These are phyloP conservation scores for Bombyx mori DNA, from an alignment of 1,140 invertebrate genomes.

Conservation along the genomic window DNA sequence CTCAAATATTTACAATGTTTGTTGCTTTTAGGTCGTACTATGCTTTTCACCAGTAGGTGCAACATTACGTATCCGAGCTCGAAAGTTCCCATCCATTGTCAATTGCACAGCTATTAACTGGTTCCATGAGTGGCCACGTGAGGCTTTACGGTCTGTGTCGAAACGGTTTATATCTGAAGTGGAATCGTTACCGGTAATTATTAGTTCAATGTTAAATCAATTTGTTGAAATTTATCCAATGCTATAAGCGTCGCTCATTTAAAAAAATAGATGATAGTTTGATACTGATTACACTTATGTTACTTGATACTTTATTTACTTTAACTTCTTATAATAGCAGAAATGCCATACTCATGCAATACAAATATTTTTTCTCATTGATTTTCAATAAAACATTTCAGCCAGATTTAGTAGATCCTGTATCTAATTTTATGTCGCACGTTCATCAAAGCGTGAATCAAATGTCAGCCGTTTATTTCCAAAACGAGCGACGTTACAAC, in stretches of 20 bases:
- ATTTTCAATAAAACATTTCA: conserved; percentile 22
- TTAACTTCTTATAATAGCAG: no score
- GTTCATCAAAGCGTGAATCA: conserved; percentile 91
- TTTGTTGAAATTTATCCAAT: no score
- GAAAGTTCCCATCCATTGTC: conserved; percentile 95
- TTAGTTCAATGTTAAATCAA: not conserved
- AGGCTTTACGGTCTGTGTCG: conserved; percentile 92
- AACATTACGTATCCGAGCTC: conserved; percentile 85
- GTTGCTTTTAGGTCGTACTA: conserved; percentile 75
- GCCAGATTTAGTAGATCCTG: conserved; percentile 73
- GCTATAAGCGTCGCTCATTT: no score
- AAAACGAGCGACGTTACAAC: conserved; percentile 93
- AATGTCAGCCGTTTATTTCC: conserved; percentile 85
- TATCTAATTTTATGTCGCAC: conserved; percentile 91
- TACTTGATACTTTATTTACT: no score
- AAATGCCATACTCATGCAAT: no score
- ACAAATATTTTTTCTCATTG: no score
- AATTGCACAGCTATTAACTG: conserved; percentile 95
- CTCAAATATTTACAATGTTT: not conserved
- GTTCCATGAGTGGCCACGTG: conserved; percentile 97
- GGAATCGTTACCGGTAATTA: conserved; percentile 74
- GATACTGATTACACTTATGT: no score
- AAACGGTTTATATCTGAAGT: conserved; percentile 85
- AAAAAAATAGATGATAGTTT: no score
- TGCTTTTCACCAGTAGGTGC: conserved; percentile 94